These are phyloP conservation scores for Corythornis cristatus DNA, from an alignment of 2,113 vertebrate species.

Conservation along the genomic window DNA sequence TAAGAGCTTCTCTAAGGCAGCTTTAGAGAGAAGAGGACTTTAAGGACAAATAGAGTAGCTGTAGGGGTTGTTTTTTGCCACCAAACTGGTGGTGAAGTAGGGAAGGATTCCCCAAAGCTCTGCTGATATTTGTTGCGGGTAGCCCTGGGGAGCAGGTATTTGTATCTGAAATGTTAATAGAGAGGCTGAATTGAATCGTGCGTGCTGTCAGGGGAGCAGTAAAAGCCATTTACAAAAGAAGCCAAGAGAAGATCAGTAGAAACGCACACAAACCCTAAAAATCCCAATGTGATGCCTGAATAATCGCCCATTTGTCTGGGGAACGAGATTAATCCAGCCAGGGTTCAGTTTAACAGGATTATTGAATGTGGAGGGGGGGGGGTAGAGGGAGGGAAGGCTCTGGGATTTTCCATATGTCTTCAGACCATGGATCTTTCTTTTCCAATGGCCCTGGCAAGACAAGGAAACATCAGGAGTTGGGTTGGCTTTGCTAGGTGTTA, in stretches of 20 bases:
- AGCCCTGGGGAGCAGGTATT: slow-evolving; percentile 60
- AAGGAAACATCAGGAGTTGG: not conserved
- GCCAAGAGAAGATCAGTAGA: slow-evolving; percentile 56
- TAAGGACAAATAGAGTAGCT: not conserved
- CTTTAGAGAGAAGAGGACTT: not conserved
- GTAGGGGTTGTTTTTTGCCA: not conserved
- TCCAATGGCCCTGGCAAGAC: not conserved
- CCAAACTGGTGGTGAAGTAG: not conserved
- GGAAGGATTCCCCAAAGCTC: not conserved
- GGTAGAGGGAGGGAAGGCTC: not conserved
- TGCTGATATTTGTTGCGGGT: not conserved
- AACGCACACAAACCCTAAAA: slow-evolving; percentile 65
- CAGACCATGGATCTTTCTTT: not conserved
- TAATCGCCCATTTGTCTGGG: slow-evolving; percentile 62
- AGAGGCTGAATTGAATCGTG: slow-evolving; percentile 34
- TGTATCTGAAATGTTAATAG: slow-evolving; percentile 55
- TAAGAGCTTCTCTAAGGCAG: not conserved
- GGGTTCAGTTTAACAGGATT: slow-evolving; percentile 67
- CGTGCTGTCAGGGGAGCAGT: slow-evolving; percentile 9
- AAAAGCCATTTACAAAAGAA: slow-evolving; percentile 63
- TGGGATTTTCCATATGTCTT: not conserved
- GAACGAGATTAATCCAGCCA: slow-evolving; percentile 60
- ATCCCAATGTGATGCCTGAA: slow-evolving; percentile 58
- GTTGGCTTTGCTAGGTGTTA: not conserved
- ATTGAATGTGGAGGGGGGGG: not conserved